Conservation (phyloP, 1,140 invertebrate genomes). For the Nylanderia fulva region DNA sequence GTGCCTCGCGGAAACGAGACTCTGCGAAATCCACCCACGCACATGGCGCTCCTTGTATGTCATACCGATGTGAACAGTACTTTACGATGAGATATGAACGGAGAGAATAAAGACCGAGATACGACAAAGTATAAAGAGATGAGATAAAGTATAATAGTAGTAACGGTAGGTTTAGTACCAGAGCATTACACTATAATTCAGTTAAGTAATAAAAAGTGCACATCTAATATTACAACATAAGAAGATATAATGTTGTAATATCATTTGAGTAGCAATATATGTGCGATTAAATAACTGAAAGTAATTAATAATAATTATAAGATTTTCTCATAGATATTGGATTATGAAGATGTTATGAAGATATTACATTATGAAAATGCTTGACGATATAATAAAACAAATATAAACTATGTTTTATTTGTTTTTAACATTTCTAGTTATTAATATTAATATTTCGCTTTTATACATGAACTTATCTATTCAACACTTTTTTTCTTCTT, state of each 20-base stretch:
- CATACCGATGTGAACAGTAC: conserved; percentile 24
- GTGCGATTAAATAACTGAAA: neutral
- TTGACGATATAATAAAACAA: neutral
- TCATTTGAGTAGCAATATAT: neutral
- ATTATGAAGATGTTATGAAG: neutral
- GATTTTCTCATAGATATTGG: neutral
- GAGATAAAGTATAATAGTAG: conserved; percentile 10
- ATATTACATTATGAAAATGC: too few species aligned
- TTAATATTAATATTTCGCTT: conserved; percentile 9
- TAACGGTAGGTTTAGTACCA: neutral
- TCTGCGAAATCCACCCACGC: conserved; percentile 48
- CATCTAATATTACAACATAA: neutral
- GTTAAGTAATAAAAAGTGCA: neutral
- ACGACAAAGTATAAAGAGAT: neutral
- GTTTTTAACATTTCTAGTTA: neutral
- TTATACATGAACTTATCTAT: neutral
- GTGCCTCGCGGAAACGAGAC: conserved; percentile 75
- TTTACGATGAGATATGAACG: conserved; percentile 33
- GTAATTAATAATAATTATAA: neutral
- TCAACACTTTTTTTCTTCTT: neutral
- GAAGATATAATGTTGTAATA: neutral
- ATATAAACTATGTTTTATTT: neutral
- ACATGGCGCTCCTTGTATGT: conserved; percentile 50
- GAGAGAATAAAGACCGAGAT: neutral
- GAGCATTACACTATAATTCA: neutral